Percentiles rank a stretch among this genome's conserved stretches.
These are phyloP conservation scores for Nothocercus nigrocapillus DNA, from an alignment of 2,113 vertebrate species.

Conservation along the genomic window DNA sequence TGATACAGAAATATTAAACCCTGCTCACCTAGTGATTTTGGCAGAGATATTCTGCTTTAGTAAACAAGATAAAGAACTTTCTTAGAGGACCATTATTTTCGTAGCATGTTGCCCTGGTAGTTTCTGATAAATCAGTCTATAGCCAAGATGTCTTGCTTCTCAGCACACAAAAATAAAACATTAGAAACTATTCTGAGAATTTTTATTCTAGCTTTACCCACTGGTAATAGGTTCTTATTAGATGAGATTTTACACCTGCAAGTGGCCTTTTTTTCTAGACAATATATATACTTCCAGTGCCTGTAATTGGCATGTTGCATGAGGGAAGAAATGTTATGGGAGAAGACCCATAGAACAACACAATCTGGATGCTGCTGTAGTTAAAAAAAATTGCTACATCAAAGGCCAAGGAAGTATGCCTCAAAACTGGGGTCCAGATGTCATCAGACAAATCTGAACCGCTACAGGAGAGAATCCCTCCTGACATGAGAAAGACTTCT, in stretches of 20 bases:
- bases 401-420: not conserved
- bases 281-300: not conserved
- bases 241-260: not conserved
- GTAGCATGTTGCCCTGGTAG: not conserved
- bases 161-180: not conserved
- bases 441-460: not conserved
- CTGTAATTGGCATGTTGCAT: not conserved
- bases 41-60: not conserved
- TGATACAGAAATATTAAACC: fast-evolving
- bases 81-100: not conserved
- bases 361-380: not conserved
- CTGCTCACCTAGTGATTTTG: not conserved
- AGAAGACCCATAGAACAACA: not conserved
- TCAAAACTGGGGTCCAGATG: not conserved
- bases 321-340: not conserved
- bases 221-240: not conserved
- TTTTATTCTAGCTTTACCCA: not conserved
- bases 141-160: not conserved
- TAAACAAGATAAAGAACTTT: not conserved
- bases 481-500: not conserved
- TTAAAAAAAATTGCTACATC: not conserved
- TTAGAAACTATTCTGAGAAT: not conserved
- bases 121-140: not conserved
- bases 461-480: fast-evolving
- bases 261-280: not conserved